A percentile compares a stretch with the other conserved stretches of the same genome.
phyloP scores from a whole-genome alignment of 2,113 vertebrate genomes.

The Takifugu bimaculatus region DNA sequence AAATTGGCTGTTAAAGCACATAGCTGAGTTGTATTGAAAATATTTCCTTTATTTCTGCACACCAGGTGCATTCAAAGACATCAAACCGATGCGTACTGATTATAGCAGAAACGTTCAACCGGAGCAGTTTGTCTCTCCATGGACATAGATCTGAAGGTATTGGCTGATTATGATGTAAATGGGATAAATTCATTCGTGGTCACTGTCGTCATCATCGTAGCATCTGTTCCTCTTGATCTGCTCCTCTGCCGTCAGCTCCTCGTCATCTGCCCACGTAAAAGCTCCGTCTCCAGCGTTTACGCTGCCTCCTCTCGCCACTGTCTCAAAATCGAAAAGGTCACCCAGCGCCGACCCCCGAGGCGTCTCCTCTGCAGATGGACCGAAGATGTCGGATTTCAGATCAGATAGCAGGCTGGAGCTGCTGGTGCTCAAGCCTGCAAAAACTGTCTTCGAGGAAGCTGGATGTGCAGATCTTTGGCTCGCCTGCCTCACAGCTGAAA shows the following conservation, averaged over 20 bases:
- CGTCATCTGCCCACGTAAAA: conserved; percentile 48
- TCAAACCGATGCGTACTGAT: conserved; percentile 53
- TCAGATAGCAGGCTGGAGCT: conserved; percentile 56
- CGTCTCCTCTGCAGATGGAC: conserved; percentile 22
- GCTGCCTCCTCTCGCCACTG: background rate
- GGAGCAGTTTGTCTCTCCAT: conserved; percentile 68
- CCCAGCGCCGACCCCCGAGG: conserved; percentile 47
- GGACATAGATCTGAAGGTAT: conserved; percentile 50
- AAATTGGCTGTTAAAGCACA: conserved; percentile 16
- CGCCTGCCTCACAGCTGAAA: conserved; percentile 12
- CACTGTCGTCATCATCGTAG: conserved; percentile 70
- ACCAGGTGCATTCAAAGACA: conserved; percentile 75
- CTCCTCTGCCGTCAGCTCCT: conserved; percentile 70
- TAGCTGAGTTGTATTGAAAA: conserved; percentile 25
- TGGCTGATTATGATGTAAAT: conserved; percentile 14
- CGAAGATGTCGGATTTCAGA: conserved; percentile 53
- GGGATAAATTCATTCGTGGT: conserved; percentile 36
- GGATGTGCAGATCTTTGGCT: conserved; percentile 46
- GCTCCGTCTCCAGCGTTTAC: background rate
- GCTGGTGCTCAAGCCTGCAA: conserved; percentile 65
- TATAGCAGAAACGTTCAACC: conserved; percentile 34
- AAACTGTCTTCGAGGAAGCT: conserved; percentile 74
- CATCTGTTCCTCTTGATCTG: conserved; percentile 79
- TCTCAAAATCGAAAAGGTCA: conserved; percentile 73
- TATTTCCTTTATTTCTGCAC: conserved; percentile 60